phyloP scores from a whole-genome alignment of 1,140 invertebrate genomes.

The Caerostris extrusa region DNA sequence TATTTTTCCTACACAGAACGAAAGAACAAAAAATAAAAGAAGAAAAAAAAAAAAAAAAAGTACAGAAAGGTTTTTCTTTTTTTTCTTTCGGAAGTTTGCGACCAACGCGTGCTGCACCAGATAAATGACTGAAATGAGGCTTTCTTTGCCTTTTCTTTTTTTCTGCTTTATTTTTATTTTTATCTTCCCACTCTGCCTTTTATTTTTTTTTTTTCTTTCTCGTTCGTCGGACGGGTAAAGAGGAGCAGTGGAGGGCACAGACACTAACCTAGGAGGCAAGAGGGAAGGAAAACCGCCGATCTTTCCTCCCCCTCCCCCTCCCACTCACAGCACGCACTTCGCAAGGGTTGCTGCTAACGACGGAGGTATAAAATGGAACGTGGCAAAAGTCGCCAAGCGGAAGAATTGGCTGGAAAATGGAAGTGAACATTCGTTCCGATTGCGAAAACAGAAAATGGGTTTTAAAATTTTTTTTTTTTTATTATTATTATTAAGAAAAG shows the following conservation, averaged over 20 bases:
- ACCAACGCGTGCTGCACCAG: conserved; percentile 61
- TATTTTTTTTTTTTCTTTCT: not conserved
- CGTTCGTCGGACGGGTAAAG: not conserved
- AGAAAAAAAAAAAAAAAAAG: no score
- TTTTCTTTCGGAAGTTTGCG: conserved; percentile 37
- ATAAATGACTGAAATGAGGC: conserved; percentile 71
- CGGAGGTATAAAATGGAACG: conserved; percentile 1
- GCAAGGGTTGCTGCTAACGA: not conserved
- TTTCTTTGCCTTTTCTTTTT: not conserved
- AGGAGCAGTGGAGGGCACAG: not conserved
- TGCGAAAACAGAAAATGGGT: no score
- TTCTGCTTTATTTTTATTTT: conserved; percentile 7
- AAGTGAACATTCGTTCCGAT: not conserved
- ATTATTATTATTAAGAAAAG: no score
- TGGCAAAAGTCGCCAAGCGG: conserved; percentile 6
- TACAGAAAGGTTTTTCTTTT: not conserved
- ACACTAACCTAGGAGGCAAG: not conserved
- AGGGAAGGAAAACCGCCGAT: not conserved
- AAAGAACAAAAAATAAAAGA: conserved; percentile 21
- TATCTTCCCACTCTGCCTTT: not conserved
- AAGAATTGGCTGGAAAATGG: not conserved
- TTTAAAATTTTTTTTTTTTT: no score
- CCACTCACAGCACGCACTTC: not conserved
- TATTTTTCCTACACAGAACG: conserved; percentile 29
- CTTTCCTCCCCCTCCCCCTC: not conserved